Base-by-base conservation (phyloP, 2,113 vertebrate species). In the Ellobius talpinus region DNA sequence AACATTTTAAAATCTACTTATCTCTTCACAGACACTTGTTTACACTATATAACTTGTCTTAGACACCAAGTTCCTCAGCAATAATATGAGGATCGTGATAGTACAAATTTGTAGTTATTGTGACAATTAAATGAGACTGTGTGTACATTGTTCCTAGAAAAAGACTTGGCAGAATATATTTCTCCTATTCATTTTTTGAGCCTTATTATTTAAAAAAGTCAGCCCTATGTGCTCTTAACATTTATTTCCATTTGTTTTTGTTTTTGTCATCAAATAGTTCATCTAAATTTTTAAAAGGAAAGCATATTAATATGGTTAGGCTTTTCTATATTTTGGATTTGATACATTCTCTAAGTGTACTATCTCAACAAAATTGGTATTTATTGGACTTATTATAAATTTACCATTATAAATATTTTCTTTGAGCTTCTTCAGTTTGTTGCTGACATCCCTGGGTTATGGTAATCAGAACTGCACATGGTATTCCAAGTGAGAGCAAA, bases 391-490 rank as follows among this genome's bases (percentile, higher is more conserved):
- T 90, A 50, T 68, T 84, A 2, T 68, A 88, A 76, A 73, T 61
- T 90, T 95, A 84, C 26, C 11, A 87, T 86, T 87, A 77, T 31
- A 95, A 81, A 68, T 52, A 73, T 96, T 96, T 95, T 87, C 70
- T 24, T 92, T 88, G 63, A 70, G 45, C 31, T 95, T 81, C 65
- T 95, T 63, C 21, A 91, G 17, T 39, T 95, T 86, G 23, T 63
- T 93, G 45, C 14, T 52, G 3, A 93, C 85, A 82, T 94, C 33
- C 9, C 39, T 87, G 33, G 76, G 14, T 78, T 84, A 5, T 58
- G 68, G 26, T 93, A 36, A 91, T 77, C n/a, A 93, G 66, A 96
- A 3, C 8, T n/a, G 7, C 36, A 89, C 33, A 89, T 9, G 50
- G 24, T 92, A 92, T 95, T 72, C 61, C 19, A 78, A 24, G 36